Evolutionary conservation across 2,888 invertebrate genomes (phyloP), one percentile per base, ranked within the genome.

Genomic region (Oscheius onirici): DNA sequence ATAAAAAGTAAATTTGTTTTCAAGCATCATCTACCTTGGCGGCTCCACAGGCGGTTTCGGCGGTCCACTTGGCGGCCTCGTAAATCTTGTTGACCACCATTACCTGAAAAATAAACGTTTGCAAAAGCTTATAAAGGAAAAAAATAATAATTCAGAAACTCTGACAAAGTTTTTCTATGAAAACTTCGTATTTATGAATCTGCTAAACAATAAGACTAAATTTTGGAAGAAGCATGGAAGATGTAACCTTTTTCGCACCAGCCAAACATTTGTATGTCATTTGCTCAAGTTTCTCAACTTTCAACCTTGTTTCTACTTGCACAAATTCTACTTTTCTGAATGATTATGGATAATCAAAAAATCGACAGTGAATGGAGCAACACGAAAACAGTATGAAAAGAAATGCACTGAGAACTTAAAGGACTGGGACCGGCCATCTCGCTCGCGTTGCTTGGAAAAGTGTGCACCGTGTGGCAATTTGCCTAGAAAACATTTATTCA

Each of bases 1-100:
- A 43, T 55, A 54, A 63, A 63, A 63, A 46, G 20, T 22, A 17
- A 34, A 63, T n/a, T 5, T 2, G 17, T n/a, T n/a, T n/a, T n/a
- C 13, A 22, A 20, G 17, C 0, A 11, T 46, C n/a, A 69, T 34
- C 10, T 51, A 77, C 78, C 71, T 82, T 72, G 52, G 78, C 84
- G 49, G 83, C 81, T 51, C 83, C 84, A 57, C 72, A 73, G 24
- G 81, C 78, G 24, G 83, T 84, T 72, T 83, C 84, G 60, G 77
- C 83, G 69, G 83, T 83, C 80, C 81, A 84, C 66, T 80, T 81
- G 54, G 78, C 82, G 49, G 82, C 83, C 63, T 82, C 81, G 63
- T 79, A 80, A 54, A 83, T 44, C 71, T 82, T 83, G 46, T 66
- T 77, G 66, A 84, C 81, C 61, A 84, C 84, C 84, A 84, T 84